Evolutionary conservation across 2,113 vertebrate genomes (phyloP).

Genomic region (Piliocolobus tephrosceles): DNA sequence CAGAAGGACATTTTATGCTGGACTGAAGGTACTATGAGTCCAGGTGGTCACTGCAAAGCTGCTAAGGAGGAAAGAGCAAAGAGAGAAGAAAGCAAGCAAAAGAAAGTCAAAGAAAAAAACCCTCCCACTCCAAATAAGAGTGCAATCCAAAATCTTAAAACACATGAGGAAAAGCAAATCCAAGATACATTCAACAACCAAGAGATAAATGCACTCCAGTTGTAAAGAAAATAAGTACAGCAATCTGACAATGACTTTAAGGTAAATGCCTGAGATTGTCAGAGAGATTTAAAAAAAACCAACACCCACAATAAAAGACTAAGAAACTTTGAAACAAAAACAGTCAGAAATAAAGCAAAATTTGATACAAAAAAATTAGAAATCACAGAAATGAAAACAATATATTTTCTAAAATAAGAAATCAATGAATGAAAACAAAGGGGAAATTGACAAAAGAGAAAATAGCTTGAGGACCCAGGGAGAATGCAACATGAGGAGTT

Average conservation of each 20-base stretch:
- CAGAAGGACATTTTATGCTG: neutral
- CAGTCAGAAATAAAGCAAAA: neutral
- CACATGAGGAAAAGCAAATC: neutral
- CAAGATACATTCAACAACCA: neutral
- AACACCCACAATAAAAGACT: neutral
- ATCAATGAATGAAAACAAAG: neutral
- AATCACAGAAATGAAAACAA: neutral
- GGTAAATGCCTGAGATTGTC: neutral
- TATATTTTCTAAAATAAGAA: neutral
- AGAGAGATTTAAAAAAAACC: neutral
- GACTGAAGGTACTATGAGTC: neutral
- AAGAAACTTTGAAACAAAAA: neutral
- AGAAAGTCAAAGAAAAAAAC: neutral
- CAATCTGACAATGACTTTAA: neutral
- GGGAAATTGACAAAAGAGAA: neutral
- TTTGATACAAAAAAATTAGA: neutral
- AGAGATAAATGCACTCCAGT: neutral
- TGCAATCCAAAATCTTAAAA: neutral
- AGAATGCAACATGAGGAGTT: neutral
- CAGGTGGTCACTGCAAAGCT: neutral
- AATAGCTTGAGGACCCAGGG: neutral
- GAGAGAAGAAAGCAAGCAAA: neutral
- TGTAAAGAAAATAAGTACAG: neutral
- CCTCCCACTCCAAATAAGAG: neutral
- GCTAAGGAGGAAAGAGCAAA: neutral